Evolutionary conservation across 2,113 vertebrate genomes (phyloP).

Genomic region (Melanotaenia duboulayi): DNA sequence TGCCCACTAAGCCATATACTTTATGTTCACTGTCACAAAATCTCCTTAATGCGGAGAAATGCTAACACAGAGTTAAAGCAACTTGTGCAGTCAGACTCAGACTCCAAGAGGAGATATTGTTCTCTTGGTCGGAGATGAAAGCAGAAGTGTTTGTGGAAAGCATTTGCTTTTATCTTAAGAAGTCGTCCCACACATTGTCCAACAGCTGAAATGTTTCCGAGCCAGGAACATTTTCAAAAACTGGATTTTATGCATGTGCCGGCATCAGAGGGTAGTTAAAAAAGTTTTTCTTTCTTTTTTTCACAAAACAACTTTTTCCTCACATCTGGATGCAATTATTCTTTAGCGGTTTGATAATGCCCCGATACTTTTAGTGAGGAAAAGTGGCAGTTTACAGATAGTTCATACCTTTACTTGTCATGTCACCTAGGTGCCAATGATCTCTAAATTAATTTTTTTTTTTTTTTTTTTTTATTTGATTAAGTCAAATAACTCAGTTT

Average conservation of each 20-base stretch:
- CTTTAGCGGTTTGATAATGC: slow-evolving; percentile 50
- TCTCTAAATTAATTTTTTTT: slow-evolving; percentile 11
- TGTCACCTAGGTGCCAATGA: background rate
- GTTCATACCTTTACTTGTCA: slow-evolving; percentile 35
- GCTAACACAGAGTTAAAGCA: slow-evolving; percentile 50
- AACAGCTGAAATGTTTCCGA: slow-evolving; percentile 73
- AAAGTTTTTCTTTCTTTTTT: slow-evolving; percentile 19
- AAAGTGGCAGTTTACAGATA: slow-evolving; percentile 45
- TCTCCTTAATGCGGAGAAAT: slow-evolving; percentile 36
- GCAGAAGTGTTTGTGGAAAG: slow-evolving; percentile 70
- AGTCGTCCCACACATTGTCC: slow-evolving; percentile 70
- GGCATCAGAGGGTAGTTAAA: slow-evolving; percentile 66
- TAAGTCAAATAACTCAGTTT: slow-evolving; percentile 15
- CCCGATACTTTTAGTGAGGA: slow-evolving; percentile 31
- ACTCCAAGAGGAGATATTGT: slow-evolving; percentile 63
- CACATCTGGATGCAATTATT: slow-evolving; percentile 74
- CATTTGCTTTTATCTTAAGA: slow-evolving; percentile 66
- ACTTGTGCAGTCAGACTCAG: slow-evolving; percentile 27
- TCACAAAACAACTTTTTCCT: slow-evolving; percentile 52
- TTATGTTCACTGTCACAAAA: slow-evolving; percentile 22
- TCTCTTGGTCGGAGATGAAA: slow-evolving; percentile 77
- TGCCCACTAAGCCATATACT: slow-evolving; percentile 3
- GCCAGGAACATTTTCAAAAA: slow-evolving; percentile 65
- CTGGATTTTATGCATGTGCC: slow-evolving; percentile 64
- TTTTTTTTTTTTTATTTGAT: slow-evolving; percentile 14